Base-by-base conservation (phyloP, 2,888 invertebrate genomes). In the Neria commutata region DNA sequence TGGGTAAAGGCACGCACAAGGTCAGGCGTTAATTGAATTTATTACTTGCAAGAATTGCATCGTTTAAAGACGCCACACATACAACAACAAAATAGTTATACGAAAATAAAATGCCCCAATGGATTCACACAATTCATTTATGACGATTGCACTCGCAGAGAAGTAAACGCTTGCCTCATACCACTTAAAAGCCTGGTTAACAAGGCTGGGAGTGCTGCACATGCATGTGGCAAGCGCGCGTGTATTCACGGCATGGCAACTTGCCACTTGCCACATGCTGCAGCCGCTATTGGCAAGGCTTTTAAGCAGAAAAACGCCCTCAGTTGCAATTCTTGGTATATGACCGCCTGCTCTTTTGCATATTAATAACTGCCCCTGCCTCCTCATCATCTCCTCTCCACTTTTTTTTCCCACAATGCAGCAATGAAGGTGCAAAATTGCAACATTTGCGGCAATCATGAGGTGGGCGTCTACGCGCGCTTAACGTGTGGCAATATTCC, bases 281-380 rank as follows among this genome's bases (percentile, higher is more conserved):
- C 25, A 37, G 37, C 11, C 37, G 37, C n/a, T 14, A n/a, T 37
- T n/a, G 6, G 29, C 29, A 11, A 37, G n/a, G n/a, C 4, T 37
- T 37, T 37, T 37, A 14, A 14, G 16, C 37, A 8, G n/a, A n/a
- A 11, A 37, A 5, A 14, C 3, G 37, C 37, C n/a, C n/a, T 37
- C n/a, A 2, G 37, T 5, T 8, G 37, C n/a, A 17, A 1, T 1
- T n/a, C 37, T n/a, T 17, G 23, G 14, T 23, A 51, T 37, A 24
- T 51, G n/a, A 19, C 17, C 23, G 40, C 11, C n/a, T 23, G 8
- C 11, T 26, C 40, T 37, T 49, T 56, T 14, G 45, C 50, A 50
- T 50, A 50, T 56, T 53, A 57, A 57, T 52, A 57, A 57, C 52
- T 48, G 52, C n/a, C n/a, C 37, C n/a, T n/a, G n/a, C n/a, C n/a